Base-by-base conservation (phyloP, 2,113 vertebrate species). In the Zingel zingel region DNA sequence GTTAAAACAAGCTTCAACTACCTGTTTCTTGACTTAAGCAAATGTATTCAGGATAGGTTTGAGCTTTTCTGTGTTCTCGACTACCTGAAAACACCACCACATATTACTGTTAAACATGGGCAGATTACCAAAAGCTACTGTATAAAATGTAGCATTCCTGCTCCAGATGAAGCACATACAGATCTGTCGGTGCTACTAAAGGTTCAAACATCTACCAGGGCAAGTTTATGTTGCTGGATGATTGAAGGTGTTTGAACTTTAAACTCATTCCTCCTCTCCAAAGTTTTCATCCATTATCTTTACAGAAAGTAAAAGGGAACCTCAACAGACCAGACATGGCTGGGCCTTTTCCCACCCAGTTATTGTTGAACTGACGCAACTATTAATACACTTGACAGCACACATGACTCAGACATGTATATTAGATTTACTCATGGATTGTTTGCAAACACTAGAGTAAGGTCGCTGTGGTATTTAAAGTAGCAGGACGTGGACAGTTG, bases 1-100 rank as follows among this genome's bases (percentile, higher is more conserved):
- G 67, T 80, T 54, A 30, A 70, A 54, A 45, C 53, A 13, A 13
- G 63, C 68, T 33, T 63, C 16, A n/a, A 30, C 66, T 18, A 23
- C 62, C 83, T 69, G 72, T 45, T 78, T 71, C 57, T 80, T 50
- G 21, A 62, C 47, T 58, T 33, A 6, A 64, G 62, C 66, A 68
- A 43, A 73, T 68, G 25, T 23, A 54, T 19, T 48, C 33, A 43
- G 58, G 45, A 14, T 57, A 33, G 47, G 59, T 62, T 58, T 43
- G 6, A 59, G 9, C 59, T 25, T 73, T 21, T 51, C 43, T 57
- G 58, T n/a, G 48, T 13, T 27, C 19, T 3, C 2, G 15, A 19
- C 56, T 1, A 50, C 39, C 33, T 76, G 56, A 68, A 71, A 54
- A 54, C 45, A 56, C 48, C 11, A 5, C 45, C 2, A 3, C 51